Base-by-base conservation (phyloP, 2,113 vertebrate genomes). In the Hypomesus transpacificus region DNA sequence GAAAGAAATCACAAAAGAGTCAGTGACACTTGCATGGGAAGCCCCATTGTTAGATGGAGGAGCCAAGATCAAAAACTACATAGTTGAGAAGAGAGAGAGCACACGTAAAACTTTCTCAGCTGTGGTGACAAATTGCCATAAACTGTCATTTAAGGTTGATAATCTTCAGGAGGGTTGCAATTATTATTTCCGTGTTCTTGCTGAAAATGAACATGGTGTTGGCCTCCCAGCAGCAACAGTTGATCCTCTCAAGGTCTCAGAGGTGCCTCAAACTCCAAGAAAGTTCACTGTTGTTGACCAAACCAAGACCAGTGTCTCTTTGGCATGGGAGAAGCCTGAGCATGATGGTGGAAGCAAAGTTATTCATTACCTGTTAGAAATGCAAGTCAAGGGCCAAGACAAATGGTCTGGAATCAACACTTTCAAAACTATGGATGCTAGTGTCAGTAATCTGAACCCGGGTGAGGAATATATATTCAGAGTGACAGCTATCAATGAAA, bases 301-400 rank as follows among this genome's bases (percentile, higher is more conserved):
- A 75, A 98, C 97, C 3, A 95, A 95, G 91, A 95, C 93, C 78
- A 97, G 95, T 80, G 94, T 98, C 57, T 97, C 96, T 0, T 84
- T 99, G 85, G 94, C 93, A 70, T 99, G 97, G 97, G 94, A 94
- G 84, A 97, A 93, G 83, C 97, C 97, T 60, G 94, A 96, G 77
- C 97, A 98, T 86, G 97, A 99, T 75, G 97, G 97, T 67, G 97
- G 97, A 67, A 98, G 96, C 88, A 97, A 94, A 94, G 95, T 99
- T 24, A 81, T 94, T 61, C 95, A 97, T 64, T 99, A 99, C 73
- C 89, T 98, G 77, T 94, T 99, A 52, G 97, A 99, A 89, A 94
- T 98, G 91, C 94, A 96, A 91, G 90, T 92, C 59, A 98, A 98
- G 80, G 95, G 94, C 53, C 94, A 89, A 67, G 95, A 98, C 0